Evolutionary conservation across 2,113 vertebrate genomes (phyloP).

Genomic region (Pseudorasbora parva): DNA sequence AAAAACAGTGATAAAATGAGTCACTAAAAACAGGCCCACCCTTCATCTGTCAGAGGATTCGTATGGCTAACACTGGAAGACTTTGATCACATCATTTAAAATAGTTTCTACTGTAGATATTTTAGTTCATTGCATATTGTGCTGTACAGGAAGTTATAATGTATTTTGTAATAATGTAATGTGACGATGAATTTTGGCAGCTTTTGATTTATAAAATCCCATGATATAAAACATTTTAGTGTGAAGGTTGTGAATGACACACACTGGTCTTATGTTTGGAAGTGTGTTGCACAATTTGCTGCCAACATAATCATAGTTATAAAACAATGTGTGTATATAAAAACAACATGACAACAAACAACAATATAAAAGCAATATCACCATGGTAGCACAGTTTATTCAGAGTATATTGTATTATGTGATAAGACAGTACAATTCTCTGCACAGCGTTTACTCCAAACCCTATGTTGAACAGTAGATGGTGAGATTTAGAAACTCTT

Average conservation of each 20-base stretch:
- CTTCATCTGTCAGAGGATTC: not conserved
- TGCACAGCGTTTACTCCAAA: not conserved
- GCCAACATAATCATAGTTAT: not conserved
- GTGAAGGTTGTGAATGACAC: not conserved
- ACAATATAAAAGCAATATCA: not conserved
- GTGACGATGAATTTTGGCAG: not conserved
- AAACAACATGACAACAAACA: not conserved
- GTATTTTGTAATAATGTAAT: too few relatives aligned
- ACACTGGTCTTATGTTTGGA: not conserved
- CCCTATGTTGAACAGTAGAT: not conserved
- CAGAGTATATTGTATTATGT: not conserved
- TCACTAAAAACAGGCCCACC: slow-evolving; percentile 20
- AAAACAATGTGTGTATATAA: not conserved
- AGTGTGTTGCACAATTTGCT: not conserved
- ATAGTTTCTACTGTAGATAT: not conserved
- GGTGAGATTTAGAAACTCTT: not conserved
- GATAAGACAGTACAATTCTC: not conserved
- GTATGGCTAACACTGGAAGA: not conserved
- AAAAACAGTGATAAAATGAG: slow-evolving; percentile 50
- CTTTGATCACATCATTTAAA: not conserved
- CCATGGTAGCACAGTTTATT: not conserved
- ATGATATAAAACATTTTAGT: not conserved
- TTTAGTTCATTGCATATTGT: not conserved
- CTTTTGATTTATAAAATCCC: not conserved
- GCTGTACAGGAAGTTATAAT: not conserved